phyloP scores from a whole-genome alignment of 2,797 vertebrate species.

The Chelon labrosus region DNA sequence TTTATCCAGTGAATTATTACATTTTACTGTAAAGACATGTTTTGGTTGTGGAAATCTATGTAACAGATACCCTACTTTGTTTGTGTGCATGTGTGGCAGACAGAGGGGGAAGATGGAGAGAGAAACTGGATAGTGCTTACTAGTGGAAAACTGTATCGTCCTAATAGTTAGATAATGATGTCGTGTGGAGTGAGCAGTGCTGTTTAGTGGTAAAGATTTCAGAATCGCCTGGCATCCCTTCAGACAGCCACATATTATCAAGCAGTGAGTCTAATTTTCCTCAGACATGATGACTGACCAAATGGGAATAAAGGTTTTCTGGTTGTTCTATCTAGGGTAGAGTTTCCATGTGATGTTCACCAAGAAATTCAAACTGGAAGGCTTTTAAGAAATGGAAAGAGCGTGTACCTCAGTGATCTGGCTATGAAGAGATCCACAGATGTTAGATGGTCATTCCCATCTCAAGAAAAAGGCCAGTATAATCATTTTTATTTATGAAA shows the following conservation, averaged over 20 bases:
- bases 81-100: neutral
- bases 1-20: too few species aligned
- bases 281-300: conserved; percentile 25
- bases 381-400: conserved; percentile 36
- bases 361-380: neutral
- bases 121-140: conserved; percentile 17
- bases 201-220: conserved; percentile 32
- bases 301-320: conserved; percentile 27
- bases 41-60: too few species aligned
- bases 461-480: neutral
- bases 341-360: conserved; percentile 43
- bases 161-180: conserved; percentile 42
- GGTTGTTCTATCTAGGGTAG: conserved; percentile 30
- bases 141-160: conserved; percentile 43
- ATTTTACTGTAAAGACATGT: too few species aligned
- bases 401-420: neutral
- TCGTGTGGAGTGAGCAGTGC: conserved; percentile 25
- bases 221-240: conserved; percentile 16
- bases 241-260: conserved; percentile 43
- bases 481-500: too few species aligned
- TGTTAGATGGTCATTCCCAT: neutral
- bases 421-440: conserved; percentile 1
- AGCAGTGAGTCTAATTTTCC: conserved; percentile 50
- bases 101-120: too few species aligned
- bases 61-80: neutral